Evolutionary conservation across 1,140 invertebrate genomes (phyloP).

Genomic region (Aleiodes sp.): DNA sequence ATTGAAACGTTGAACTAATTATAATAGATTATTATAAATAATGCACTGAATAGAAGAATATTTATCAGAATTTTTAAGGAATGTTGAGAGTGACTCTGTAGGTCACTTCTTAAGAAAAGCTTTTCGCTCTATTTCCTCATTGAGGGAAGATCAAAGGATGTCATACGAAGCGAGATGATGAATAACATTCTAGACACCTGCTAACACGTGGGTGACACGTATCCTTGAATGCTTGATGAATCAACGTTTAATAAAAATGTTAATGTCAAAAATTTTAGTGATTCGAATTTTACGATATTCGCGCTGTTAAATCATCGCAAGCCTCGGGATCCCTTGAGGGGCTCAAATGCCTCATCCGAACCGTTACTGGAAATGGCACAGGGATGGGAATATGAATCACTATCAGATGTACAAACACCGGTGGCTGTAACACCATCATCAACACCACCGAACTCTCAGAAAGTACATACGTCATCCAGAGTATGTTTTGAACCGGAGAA

Average conservation of each 20-base stretch:
- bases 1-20: no score
- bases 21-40: no score
- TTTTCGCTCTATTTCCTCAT: conserved; percentile 18
- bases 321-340: conserved; percentile 47
- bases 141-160: background rate
- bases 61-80: background rate
- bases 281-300: conserved; percentile 30
- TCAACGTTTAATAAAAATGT: background rate
- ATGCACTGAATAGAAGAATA: background rate
- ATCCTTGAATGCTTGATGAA: conserved; percentile 3
- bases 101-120: background rate
- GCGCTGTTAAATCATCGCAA: conserved; percentile 40
- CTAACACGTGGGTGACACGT: background rate
- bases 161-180: background rate
- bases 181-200: background rate
- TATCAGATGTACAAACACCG: conserved; percentile 63
- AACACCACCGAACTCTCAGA: conserved; percentile 53
- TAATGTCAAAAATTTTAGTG: conserved; percentile 21
- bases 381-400: conserved; percentile 69
- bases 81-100: background rate
- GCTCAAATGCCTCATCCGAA: conserved; percentile 55
- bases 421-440: conserved; percentile 57
- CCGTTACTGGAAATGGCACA: conserved; percentile 59
- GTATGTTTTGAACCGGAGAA: conserved; percentile 79
- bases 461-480: conserved; percentile 58